Evolutionary conservation across 2,797 vertebrate genomes (phyloP).

Genomic region (Siniperca undulata): DNA sequence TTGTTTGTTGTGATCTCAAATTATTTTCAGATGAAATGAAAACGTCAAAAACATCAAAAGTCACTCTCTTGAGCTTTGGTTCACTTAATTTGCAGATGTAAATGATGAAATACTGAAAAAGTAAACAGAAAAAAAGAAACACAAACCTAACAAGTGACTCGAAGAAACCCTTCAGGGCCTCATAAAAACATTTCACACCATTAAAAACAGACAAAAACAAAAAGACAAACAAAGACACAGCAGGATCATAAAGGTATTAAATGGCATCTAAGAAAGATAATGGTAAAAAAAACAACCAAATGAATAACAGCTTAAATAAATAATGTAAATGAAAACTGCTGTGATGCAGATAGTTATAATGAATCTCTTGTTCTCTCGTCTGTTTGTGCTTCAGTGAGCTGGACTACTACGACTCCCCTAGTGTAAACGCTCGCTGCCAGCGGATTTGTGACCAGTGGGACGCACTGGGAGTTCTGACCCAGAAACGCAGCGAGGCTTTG

Average conservation of each 20-base stretch:
- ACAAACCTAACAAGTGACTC: no score
- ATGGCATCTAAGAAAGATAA: neutral
- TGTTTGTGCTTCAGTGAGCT: constrained; percentile 89
- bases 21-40: no score
- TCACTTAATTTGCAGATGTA: neutral
- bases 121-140: neutral
- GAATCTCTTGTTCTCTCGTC: constrained; percentile 10
- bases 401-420: constrained; percentile 98
- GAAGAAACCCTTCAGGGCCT: neutral
- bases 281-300: neutral
- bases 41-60: neutral
- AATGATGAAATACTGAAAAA: constrained; percentile 1
- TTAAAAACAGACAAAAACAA: neutral
- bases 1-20: neutral
- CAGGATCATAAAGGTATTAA: neutral
- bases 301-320: neutral
- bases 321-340: neutral
- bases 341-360: neutral
- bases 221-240: neutral
- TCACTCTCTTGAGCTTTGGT: neutral
- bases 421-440: constrained; percentile 97
- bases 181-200: neutral
- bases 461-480: constrained; percentile 91
- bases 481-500: constrained; percentile 95
- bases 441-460: constrained; percentile 99